A percentile compares a stretch with the other conserved stretches of the same genome.
Conservation (phyloP, 2,888 invertebrate species). For the Trisateles emortualis region DNA sequence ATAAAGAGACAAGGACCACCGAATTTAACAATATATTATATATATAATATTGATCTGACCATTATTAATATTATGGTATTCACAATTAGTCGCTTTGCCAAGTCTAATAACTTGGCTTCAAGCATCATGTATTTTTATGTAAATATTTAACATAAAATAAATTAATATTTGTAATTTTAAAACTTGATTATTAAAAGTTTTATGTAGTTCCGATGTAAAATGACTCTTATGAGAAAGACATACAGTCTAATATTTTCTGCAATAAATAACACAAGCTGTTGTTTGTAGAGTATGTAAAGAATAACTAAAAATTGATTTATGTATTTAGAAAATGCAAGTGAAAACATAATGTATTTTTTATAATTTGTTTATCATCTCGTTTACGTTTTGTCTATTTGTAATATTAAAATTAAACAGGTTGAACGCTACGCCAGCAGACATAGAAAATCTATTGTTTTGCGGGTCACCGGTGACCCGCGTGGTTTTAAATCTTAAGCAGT, state of each 20-base stretch:
- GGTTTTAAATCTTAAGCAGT: too few species aligned
- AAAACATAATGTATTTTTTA: too few species aligned
- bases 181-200: neutral
- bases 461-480: too few species aligned
- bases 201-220: neutral
- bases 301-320: too few species aligned
- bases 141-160: constrained; percentile 23
- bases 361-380: neutral
- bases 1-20: constrained; percentile 39
- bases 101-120: constrained; percentile 16
- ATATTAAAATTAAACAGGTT: neutral
- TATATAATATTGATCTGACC: constrained; percentile 25
- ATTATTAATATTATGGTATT: constrained; percentile 4
- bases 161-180: constrained; percentile 17
- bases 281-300: neutral
- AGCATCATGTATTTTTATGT: constrained; percentile 33
- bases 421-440: too few species aligned
- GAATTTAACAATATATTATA: constrained; percentile 36
- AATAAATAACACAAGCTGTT: neutral
- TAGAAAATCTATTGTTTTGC: too few species aligned
- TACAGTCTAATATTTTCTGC: neutral
- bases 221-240: neutral
- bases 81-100: constrained; percentile 21
- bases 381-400: neutral
- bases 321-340: too few species aligned